A percentile compares a stretch with the other conserved stretches of the same genome.
These are phyloP conservation scores for Scomberomorus guttatus DNA, from an alignment of 2,797 vertebrate genomes.

Conservation along the genomic window DNA sequence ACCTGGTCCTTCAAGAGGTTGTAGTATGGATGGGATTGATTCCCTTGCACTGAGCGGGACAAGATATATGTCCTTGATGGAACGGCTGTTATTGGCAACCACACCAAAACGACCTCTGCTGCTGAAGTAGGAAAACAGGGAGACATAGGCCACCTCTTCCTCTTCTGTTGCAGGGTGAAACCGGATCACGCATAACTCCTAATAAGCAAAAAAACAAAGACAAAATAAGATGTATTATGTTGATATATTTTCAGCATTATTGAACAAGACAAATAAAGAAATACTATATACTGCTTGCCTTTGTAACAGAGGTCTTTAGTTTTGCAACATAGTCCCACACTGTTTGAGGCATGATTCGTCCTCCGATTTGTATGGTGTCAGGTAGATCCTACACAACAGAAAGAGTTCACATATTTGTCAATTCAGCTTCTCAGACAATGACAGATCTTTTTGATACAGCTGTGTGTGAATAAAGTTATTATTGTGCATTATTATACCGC, in stretches of 20 bases:
- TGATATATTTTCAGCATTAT: background rate
- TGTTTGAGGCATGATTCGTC: slow-evolving; percentile 94
- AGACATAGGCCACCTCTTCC: slow-evolving; percentile 98
- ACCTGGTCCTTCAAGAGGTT: slow-evolving; percentile 98
- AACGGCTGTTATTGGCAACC: slow-evolving; percentile 93
- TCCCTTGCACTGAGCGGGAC: slow-evolving; percentile 95
- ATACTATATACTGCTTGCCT: slow-evolving; percentile 84
- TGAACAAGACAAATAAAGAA: background rate
- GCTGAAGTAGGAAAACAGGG: slow-evolving; percentile 99
- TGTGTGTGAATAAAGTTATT: background rate
- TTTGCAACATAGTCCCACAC: slow-evolving; percentile 99
- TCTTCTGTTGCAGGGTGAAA: slow-evolving; percentile 98
- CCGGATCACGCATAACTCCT: slow-evolving; percentile 97
- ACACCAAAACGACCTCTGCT: slow-evolving; percentile 98
- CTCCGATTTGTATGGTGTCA: slow-evolving; percentile 96
- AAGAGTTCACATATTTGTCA: slow-evolving; percentile 19
- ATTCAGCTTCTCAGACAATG: slow-evolving; percentile 5
- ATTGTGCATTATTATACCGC: slow-evolving; percentile 83
- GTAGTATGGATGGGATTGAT: slow-evolving; percentile 92
- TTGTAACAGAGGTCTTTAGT: slow-evolving; percentile 94
- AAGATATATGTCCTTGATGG: slow-evolving; percentile 97
- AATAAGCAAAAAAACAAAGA: slow-evolving; percentile 62
- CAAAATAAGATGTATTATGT: slow-evolving; percentile 2
- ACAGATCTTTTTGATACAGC: background rate
- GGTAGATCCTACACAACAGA: slow-evolving; percentile 91